These are phyloP conservation scores for Lagenorhynchus albirostris DNA, from an alignment of 2,113 vertebrate species.

Conservation along the genomic window DNA sequence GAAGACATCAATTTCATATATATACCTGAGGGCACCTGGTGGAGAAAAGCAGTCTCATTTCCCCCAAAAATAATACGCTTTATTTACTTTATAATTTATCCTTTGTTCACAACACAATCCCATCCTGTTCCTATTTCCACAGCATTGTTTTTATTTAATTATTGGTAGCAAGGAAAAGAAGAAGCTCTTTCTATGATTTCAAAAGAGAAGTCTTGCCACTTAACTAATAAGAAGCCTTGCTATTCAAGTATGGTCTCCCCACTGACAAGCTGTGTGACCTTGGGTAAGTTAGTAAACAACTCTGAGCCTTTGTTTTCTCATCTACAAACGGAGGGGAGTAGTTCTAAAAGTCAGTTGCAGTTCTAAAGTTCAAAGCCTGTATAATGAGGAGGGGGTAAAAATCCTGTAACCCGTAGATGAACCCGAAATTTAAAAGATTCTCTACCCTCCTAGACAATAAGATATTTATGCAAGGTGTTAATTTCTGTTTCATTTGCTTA, in stretches of 20 bases:
- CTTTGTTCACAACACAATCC: not conserved
- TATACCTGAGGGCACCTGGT: not conserved
- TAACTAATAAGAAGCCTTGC: not conserved
- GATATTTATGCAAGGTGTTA: slow-evolving; percentile 61
- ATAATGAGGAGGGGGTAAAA: not conserved
- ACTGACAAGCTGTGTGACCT: not conserved
- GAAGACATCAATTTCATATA: not conserved
- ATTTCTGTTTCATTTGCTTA: slow-evolving; percentile 60
- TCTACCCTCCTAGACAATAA: slow-evolving; percentile 63
- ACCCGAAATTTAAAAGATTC: slow-evolving; percentile 64
- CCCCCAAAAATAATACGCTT: not conserved
- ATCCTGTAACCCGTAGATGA: not conserved
- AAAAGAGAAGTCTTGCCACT: not conserved
- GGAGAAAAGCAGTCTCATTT: not conserved
- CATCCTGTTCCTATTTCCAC: not conserved
- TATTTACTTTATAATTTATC: slow-evolving; percentile 20
- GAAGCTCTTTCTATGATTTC: not conserved
- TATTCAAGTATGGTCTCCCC: not conserved
- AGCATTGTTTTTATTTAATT: not conserved
- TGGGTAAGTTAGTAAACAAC: not conserved
- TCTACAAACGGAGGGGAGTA: not conserved
- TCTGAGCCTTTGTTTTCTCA: not conserved
- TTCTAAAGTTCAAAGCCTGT: not conserved
- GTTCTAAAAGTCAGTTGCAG: not conserved
- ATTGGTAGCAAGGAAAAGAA: slow-evolving; percentile 4